Evolutionary conservation across 2,888 invertebrate species (phyloP).

Genomic region (Heliconius sara): DNA sequence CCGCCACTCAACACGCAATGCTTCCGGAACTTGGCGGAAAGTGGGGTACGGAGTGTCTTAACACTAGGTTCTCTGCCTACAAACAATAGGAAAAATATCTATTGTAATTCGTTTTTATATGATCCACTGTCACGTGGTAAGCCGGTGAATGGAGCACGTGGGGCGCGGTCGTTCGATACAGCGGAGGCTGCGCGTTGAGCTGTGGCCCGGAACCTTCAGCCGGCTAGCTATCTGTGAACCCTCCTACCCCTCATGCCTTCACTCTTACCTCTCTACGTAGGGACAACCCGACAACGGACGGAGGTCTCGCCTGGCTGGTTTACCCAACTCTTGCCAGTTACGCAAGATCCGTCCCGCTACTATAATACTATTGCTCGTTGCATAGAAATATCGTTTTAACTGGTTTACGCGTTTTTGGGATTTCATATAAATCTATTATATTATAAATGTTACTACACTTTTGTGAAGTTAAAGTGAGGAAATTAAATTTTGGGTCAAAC

Average conservation of each 20-base stretch:
- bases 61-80: no score
- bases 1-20: no score
- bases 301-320: conserved; percentile 61
- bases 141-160: conserved; percentile 60
- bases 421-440: neutral
- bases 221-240: conserved; percentile 61
- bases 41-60: no score
- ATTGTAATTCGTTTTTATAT: conserved; percentile 19
- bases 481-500: neutral
- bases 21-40: no score
- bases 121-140: conserved; percentile 54
- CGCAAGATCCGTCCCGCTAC: conserved; percentile 58
- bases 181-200: conserved; percentile 63
- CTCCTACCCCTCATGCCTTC: conserved; percentile 46
- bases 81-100: neutral
- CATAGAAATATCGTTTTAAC: conserved; percentile 51
- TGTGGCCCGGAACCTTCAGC: conserved; percentile 55
- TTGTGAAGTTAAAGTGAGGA: neutral
- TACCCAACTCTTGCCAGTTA: conserved; percentile 57
- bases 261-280: conserved; percentile 27
- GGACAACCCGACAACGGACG: conserved; percentile 52
- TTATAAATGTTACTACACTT: neutral
- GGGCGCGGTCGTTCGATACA: conserved; percentile 62
- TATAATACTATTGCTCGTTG: conserved; percentile 58
- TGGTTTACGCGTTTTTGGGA: conserved; percentile 22